Conservation (phyloP, 2,113 vertebrate species). For the Salminus brasiliensis region DNA sequence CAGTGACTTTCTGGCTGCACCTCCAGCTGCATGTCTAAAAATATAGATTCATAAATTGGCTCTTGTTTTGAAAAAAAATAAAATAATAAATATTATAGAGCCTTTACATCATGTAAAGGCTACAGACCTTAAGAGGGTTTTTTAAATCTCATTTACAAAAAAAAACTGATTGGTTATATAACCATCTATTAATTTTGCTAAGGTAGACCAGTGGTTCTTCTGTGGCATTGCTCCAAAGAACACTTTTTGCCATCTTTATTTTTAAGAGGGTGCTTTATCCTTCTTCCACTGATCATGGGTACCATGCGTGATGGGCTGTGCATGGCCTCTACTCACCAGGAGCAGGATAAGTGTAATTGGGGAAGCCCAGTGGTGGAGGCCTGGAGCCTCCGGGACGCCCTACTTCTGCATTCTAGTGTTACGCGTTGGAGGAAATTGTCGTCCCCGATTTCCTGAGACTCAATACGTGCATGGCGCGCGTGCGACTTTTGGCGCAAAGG, state of each 20-base stretch:
- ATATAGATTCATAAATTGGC: background rate
- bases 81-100: no score
- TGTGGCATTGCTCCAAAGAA: background rate
- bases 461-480: conserved; percentile 73
- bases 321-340: conserved; percentile 81
- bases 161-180: no score
- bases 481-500: conserved; percentile 76
- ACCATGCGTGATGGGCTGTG: conserved; percentile 64
- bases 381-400: conserved; percentile 76
- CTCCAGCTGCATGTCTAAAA: background rate
- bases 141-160: no score
- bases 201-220: no score
- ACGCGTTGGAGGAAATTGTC: conserved; percentile 86
- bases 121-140: no score
- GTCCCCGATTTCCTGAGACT: conserved; percentile 88
- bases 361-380: conserved; percentile 75
- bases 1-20: background rate
- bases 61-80: background rate
- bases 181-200: no score
- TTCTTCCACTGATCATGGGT: conserved; percentile 72
- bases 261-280: conserved; percentile 31
- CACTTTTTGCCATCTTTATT: background rate
- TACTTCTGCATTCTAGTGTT: conserved; percentile 84
- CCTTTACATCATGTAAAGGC: no score
- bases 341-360: conserved; percentile 83